These are phyloP conservation scores for Petrocephalus schoutedeni DNA, from an alignment of 2,797 vertebrate genomes.

Conservation along the genomic window DNA sequence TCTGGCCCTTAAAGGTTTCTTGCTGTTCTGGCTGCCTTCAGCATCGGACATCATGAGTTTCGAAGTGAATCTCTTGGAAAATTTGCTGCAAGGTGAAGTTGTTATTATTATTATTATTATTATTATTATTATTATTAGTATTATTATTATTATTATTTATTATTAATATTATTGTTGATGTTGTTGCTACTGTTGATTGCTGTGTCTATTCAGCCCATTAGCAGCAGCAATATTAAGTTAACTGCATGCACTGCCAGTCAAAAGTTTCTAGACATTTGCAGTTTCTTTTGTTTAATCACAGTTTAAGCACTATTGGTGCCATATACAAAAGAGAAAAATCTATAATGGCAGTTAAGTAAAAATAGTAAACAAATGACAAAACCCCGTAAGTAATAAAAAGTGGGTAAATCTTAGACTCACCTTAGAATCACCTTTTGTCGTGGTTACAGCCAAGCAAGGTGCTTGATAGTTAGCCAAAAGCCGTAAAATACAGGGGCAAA, in stretches of 20 bases:
- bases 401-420: background rate
- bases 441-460: background rate
- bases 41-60: slow-evolving; percentile 29
- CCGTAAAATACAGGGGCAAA: background rate
- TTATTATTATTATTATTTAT: background rate
- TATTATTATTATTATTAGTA: background rate
- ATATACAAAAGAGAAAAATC: background rate
- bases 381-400: background rate
- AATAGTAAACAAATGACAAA: background rate
- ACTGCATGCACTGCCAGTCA: background rate
- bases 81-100: slow-evolving; percentile 54
- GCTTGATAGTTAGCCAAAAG: background rate
- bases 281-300: background rate
- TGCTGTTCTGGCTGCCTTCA: slow-evolving; percentile 42
- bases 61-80: slow-evolving; percentile 43
- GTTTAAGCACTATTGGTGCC: background rate
- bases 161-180: background rate
- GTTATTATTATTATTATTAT: background rate
- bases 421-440: background rate
- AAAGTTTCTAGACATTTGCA: background rate
- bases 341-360: background rate
- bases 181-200: background rate
- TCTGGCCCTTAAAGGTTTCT: slow-evolving; percentile 9
- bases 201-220: background rate
- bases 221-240: background rate